Evolutionary conservation across 2,888 invertebrate species (phyloP).

Genomic region (Tetragnatha montana): DNA sequence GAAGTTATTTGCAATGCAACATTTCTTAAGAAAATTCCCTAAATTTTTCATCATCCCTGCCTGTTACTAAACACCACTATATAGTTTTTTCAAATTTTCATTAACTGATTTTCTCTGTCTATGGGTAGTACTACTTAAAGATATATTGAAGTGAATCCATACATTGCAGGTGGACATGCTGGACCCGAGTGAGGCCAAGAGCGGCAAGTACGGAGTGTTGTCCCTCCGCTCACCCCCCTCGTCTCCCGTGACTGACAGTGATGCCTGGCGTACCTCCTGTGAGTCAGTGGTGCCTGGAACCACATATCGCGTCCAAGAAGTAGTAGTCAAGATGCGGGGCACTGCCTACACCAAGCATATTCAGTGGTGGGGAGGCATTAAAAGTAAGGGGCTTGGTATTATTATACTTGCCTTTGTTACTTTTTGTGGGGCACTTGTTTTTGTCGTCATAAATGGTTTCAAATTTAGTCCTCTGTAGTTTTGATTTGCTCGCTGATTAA

Average conservation of each 20-base stretch:
- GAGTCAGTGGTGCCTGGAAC: slow-evolving; percentile 55
- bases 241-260: slow-evolving; percentile 65
- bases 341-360: slow-evolving; percentile 73
- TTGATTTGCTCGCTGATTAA: too few species aligned
- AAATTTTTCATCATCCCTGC: too few species aligned
- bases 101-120: too few species aligned
- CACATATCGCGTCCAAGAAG: slow-evolving; percentile 81
- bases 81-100: too few species aligned
- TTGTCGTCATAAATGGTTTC: background rate
- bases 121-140: too few species aligned
- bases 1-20: too few species aligned
- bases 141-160: too few species aligned
- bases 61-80: too few species aligned
- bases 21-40: too few species aligned
- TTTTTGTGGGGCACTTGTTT: background rate
- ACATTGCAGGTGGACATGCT: slow-evolving; percentile 73
- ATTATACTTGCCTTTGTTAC: background rate
- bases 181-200: slow-evolving; percentile 72
- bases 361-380: slow-evolving; percentile 73
- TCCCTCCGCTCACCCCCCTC: slow-evolving; percentile 72
- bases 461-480: too few species aligned
- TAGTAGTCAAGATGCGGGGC: slow-evolving; percentile 82
- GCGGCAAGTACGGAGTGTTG: slow-evolving; percentile 73
- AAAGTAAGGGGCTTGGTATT: slow-evolving; percentile 73
- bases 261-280: slow-evolving; percentile 52